These are phyloP conservation scores for Neostethus bicornis DNA, from an alignment of 2,797 vertebrate species.

Conservation along the genomic window DNA sequence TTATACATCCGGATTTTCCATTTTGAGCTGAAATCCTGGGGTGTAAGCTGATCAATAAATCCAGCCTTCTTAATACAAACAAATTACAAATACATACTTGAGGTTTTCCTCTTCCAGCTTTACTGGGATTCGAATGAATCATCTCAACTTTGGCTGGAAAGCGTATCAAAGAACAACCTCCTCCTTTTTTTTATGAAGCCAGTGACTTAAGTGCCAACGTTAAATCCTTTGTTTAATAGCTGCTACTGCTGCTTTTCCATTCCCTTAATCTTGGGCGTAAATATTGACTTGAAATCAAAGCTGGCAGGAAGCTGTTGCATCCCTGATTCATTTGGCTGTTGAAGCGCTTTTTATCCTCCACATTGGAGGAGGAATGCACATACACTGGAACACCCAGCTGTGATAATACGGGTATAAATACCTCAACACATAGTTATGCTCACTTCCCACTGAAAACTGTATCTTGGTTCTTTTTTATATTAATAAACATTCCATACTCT, in stretches of 20 bases:
- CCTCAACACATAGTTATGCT: slow-evolving; percentile 1
- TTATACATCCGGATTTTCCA: background rate
- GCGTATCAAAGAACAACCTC: slow-evolving; percentile 16
- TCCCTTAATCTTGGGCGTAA: slow-evolving; percentile 62
- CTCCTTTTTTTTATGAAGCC: slow-evolving; percentile 4
- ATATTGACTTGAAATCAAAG: slow-evolving; percentile 77
- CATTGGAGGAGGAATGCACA: slow-evolving; percentile 38
- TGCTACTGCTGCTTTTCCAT: slow-evolving; percentile 47
- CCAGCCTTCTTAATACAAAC: background rate
- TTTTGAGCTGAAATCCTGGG: slow-evolving; percentile 2
- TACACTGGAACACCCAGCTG: slow-evolving; percentile 45
- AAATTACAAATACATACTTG: background rate
- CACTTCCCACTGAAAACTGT: background rate
- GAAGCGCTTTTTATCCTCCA: slow-evolving; percentile 60
- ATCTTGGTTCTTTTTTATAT: slow-evolving; percentile 4
- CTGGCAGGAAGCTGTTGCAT: slow-evolving; percentile 64
- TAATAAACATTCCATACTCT: no score
- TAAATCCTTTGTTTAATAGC: slow-evolving; percentile 54
- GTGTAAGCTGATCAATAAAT: background rate
- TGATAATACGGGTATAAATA: slow-evolving; percentile 35
- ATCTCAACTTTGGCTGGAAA: slow-evolving; percentile 23
- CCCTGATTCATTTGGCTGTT: slow-evolving; percentile 70
- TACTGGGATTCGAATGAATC: slow-evolving; percentile 12
- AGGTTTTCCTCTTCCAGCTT: background rate
- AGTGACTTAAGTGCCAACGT: slow-evolving; percentile 38